Percentiles rank a stretch among this genome's conserved stretches.
These are phyloP conservation scores for Drosophila micromelanica DNA, from an alignment of 1,140 invertebrate genomes.

Conservation along the genomic window DNA sequence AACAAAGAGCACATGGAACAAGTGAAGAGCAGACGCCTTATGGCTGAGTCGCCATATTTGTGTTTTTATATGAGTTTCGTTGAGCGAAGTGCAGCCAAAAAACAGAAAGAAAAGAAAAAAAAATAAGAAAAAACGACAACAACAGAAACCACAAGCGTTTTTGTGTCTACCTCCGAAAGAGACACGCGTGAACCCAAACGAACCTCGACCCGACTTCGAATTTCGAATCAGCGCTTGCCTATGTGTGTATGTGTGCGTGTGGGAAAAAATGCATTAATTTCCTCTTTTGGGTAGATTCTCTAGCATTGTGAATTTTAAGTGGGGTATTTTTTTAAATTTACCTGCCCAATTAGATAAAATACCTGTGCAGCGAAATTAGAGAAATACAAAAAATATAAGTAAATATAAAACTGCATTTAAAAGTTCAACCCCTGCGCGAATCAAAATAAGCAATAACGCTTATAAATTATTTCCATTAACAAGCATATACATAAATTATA, in stretches of 20 bases:
- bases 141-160: slow-evolving; percentile 16
- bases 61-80: slow-evolving; percentile 15
- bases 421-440: not conserved
- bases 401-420: not conserved
- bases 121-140: slow-evolving; percentile 5
- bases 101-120: slow-evolving; percentile 20
- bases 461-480: not conserved
- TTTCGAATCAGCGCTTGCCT: not conserved
- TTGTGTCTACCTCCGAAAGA: slow-evolving; percentile 32
- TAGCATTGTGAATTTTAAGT: slow-evolving; percentile 1
- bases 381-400: not conserved
- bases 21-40: slow-evolving; percentile 28
- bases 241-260: not conserved
- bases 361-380: not conserved
- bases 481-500: not conserved
- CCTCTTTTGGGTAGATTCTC: not conserved
- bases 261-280: slow-evolving; percentile 6
- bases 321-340: not conserved
- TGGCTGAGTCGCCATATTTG: slow-evolving; percentile 29
- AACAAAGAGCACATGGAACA: slow-evolving; percentile 32
- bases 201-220: slow-evolving; percentile 31
- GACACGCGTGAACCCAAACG: slow-evolving; percentile 33
- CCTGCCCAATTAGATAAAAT: not conserved
- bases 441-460: not conserved
- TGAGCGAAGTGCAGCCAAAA: slow-evolving; percentile 32